A percentile compares a stretch with the other conserved stretches of the same genome.
Conservation (phyloP, 2,797 vertebrate genomes). For the Rhinogobio ventralis region DNA sequence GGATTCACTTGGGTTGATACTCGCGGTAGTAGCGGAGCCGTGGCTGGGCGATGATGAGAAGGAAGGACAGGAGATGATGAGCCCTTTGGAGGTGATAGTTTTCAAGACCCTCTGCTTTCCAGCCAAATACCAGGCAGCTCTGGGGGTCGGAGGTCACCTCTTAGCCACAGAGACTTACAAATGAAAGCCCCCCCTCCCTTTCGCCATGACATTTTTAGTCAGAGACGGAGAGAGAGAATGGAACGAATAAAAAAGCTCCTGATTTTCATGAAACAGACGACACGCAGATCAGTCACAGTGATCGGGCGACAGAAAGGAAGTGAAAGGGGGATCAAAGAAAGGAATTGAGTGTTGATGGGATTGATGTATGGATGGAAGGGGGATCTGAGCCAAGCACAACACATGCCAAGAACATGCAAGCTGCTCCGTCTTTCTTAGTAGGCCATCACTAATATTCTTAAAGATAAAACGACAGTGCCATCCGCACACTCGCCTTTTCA, state of each 20-base stretch:
- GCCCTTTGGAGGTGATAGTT: slow-evolving; percentile 42
- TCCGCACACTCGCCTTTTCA: neutral
- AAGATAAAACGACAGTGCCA: slow-evolving; percentile 33
- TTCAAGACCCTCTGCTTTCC: slow-evolving; percentile 53
- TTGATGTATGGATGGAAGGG: slow-evolving; percentile 55
- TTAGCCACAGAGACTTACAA: slow-evolving; percentile 47
- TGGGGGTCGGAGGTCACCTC: slow-evolving; percentile 54
- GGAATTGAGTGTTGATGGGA: slow-evolving; percentile 51
- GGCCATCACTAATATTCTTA: slow-evolving; percentile 43
- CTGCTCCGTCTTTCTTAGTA: slow-evolving; percentile 49
- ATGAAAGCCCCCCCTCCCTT: slow-evolving; percentile 42
- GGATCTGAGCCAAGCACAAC: slow-evolving; percentile 43
- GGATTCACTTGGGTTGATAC: slow-evolving; percentile 38
- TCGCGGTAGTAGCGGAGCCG: neutral
- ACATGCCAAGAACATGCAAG: slow-evolving; percentile 61
- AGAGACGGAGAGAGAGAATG: slow-evolving; percentile 39
- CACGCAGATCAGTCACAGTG: slow-evolving; percentile 58
- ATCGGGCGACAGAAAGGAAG: slow-evolving; percentile 51
- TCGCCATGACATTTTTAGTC: slow-evolving; percentile 56
- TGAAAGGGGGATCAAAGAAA: slow-evolving; percentile 58
- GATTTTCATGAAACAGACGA: slow-evolving; percentile 79
- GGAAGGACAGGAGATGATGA: slow-evolving; percentile 31
- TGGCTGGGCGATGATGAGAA: neutral
- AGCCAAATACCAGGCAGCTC: slow-evolving; percentile 62
- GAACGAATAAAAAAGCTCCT: slow-evolving; percentile 50